A percentile compares a stretch with the other conserved stretches of the same genome.
Conservation (phyloP, 2,113 vertebrate species). For the Malurus alboscapulatus region DNA sequence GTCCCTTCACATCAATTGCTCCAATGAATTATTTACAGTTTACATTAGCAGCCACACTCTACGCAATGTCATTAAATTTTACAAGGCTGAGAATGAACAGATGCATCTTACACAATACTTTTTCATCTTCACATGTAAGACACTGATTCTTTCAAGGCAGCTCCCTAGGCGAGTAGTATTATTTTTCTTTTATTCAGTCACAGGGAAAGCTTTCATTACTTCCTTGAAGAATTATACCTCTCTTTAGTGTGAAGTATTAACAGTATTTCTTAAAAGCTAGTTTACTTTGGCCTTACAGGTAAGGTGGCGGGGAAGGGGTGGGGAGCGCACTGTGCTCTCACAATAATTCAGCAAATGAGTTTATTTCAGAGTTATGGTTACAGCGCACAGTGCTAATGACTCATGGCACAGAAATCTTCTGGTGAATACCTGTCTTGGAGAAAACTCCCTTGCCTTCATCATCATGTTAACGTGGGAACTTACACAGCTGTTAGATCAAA, state of each 20-base stretch:
- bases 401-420: neutral
- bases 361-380: neutral
- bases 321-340: neutral
- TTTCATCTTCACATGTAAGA: conserved; percentile 30
- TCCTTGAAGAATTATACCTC: neutral
- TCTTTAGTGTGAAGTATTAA: neutral
- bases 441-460: neutral
- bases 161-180: neutral
- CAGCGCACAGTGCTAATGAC: neutral
- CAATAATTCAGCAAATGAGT: neutral
- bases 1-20: conserved; percentile 1
- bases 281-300: neutral
- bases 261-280: neutral
- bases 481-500: neutral
- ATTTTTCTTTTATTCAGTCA: neutral
- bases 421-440: neutral
- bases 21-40: conserved; percentile 64
- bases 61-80: conserved; percentile 24
- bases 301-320: neutral
- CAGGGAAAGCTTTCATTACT: neutral
- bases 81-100: conserved; percentile 49
- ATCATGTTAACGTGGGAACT: neutral
- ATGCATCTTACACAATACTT: conserved; percentile 27
- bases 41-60: conserved; percentile 43
- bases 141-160: neutral